Conservation (phyloP, 2,888 invertebrate genomes). For the Iselma pallidipennis region DNA sequence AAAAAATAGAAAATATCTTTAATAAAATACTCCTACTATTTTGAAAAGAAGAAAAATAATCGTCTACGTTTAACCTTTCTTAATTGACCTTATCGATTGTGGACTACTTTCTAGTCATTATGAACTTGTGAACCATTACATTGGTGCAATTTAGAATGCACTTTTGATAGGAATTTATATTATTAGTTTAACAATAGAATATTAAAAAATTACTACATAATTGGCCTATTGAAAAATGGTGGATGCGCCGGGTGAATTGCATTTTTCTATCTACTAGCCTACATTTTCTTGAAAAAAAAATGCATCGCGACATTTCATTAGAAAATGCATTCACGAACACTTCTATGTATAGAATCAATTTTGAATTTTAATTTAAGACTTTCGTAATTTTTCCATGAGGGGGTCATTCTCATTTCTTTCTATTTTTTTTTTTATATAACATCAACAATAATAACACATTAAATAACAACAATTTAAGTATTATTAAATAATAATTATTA, state of each 20-base stretch:
- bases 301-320: background rate
- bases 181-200: too few relatives aligned
- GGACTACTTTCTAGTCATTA: constrained; percentile 16
- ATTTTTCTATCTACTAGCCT: background rate
- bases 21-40: constrained; percentile 14
- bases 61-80: constrained; percentile 12
- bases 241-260: background rate
- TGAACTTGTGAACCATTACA: background rate
- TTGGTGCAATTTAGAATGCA: background rate
- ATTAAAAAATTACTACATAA: too few relatives aligned
- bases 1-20: background rate
- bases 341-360: background rate
- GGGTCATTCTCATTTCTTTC: background rate
- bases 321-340: background rate
- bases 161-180: too few relatives aligned
- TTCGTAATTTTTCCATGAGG: background rate
- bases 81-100: background rate
- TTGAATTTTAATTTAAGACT: background rate
- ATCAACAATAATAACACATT: too few relatives aligned
- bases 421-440: too few relatives aligned
- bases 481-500: too few relatives aligned
- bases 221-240: background rate
- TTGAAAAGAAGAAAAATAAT: constrained; percentile 10
- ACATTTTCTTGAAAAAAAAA: background rate
- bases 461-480: too few relatives aligned